A percentile compares a stretch with the other conserved stretches of the same genome.
Evolutionary conservation across 2,113 vertebrate species (phyloP).

Genomic region (Patagioenas fasciata): DNA sequence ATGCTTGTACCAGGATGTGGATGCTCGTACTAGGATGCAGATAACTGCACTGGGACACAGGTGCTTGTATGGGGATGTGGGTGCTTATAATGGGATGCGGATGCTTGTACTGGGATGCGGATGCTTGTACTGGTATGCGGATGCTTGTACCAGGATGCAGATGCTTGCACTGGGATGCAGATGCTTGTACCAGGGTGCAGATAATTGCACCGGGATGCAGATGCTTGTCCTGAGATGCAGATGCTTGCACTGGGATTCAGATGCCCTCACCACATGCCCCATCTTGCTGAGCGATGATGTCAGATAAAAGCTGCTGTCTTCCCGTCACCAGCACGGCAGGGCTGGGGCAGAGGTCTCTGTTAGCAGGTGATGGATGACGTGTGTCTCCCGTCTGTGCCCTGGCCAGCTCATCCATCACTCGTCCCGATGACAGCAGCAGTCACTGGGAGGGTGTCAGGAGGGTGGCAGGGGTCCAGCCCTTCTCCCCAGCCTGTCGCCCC

Average conservation of each 20-base stretch:
- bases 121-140: too few species aligned
- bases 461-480: neutral
- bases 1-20: neutral
- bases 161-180: neutral
- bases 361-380: neutral
- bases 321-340: accelerated
- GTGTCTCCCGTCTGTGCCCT: neutral
- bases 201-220: too few species aligned
- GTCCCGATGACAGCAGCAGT: accelerated
- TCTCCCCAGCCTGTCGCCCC: neutral
- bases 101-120: too few species aligned
- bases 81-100: too few species aligned
- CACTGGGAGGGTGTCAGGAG: neutral
- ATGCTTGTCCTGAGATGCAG: neutral
- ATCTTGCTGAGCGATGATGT: neutral
- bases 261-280: neutral
- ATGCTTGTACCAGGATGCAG: too few species aligned
- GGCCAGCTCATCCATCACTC: neutral
- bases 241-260: neutral
- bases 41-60: too few species aligned
- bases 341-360: neutral
- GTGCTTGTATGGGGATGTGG: too few species aligned
- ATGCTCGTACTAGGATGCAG: too few species aligned
- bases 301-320: neutral
- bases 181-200: accelerated